Evolutionary conservation across 2,888 invertebrate genomes (phyloP), one percentile per base, ranked within the genome.

Genomic region (Digitonthophagus gazella): DNA sequence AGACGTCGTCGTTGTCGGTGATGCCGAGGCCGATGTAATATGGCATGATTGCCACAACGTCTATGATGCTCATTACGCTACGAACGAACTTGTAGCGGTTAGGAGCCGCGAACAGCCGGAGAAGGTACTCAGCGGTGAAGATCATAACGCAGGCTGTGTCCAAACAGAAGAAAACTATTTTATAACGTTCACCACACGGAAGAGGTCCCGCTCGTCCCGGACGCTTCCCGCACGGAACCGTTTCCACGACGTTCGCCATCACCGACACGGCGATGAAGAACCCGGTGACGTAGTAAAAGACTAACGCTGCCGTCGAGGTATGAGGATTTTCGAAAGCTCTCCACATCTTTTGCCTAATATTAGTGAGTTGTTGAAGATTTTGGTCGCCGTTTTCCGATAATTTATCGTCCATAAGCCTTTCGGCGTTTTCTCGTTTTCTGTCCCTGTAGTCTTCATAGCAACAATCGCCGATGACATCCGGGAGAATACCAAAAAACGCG

Each of bases 91-190:
- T 97, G 86, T 96, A 97, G 72, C 98, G 90, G 84, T 96, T 96
- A 19, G 98, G 98, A n/a, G 98, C 98, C 8, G 98, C 98, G 84
- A 97, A 98, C 78, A 99, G 88, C 80, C 95, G 89, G 74, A 98
- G 86, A 76, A 98, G 85, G 83, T 99, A 99, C 84, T 99, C 98
- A 58, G 97, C 96, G 15, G 98, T 98, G 87, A 99, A 99, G 75
- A 99, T 99, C 96, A 99, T 98, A 76, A 99, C 99, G 85, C 99
- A 99, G 72, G 99, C 99, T 16, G 99, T 99, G 86, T 99, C 97
- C 84, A 99, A 86, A 84, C 98, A 99, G 87, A 99, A 99, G 88
- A 98, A 98, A 75, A 97, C 95, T 77, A 96, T 95, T 86, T 97
- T 96, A 86, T 97, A 99, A 73, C 96, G 90, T 84, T 98, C 98